These are phyloP conservation scores for Epirrita christyi DNA, from an alignment of 2,888 invertebrate genomes.

Conservation along the genomic window DNA sequence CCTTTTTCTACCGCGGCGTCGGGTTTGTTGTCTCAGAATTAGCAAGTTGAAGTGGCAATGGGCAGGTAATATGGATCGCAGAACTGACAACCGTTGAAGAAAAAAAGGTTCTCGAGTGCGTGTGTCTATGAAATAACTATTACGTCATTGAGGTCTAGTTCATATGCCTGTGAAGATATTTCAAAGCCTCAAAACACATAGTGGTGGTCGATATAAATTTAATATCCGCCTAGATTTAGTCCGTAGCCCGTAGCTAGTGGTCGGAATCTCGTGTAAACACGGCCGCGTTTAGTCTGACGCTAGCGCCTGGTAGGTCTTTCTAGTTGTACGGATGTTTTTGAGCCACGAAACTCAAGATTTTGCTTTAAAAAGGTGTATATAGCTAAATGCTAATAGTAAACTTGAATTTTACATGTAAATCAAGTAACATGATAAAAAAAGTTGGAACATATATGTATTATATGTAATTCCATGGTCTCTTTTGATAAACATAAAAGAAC, in stretches of 20 bases:
- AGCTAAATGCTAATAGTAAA: too few species aligned
- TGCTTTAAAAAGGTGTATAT: background rate
- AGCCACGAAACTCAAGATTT: slow-evolving; percentile 37
- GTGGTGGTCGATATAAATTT: slow-evolving; percentile 53
- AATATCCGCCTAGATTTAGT: slow-evolving; percentile 64
- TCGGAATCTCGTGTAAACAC: slow-evolving; percentile 68
- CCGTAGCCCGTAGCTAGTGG: slow-evolving; percentile 62
- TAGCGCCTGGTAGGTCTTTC: slow-evolving; percentile 47
- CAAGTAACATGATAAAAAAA: too few species aligned
- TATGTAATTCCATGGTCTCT: too few species aligned
- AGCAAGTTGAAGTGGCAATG: too few species aligned
- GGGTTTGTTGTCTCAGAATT: too few species aligned
- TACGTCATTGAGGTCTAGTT: slow-evolving; percentile 1
- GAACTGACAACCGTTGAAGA: too few species aligned
- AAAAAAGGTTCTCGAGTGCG: too few species aligned
- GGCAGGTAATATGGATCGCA: too few species aligned
- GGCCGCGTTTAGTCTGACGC: slow-evolving; percentile 56
- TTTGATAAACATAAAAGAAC: too few species aligned
- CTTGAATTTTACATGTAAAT: too few species aligned
- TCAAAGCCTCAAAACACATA: slow-evolving; percentile 21
- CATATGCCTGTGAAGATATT: slow-evolving; percentile 15
- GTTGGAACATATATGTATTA: too few species aligned
- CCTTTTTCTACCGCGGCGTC: too few species aligned
- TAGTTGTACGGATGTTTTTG: slow-evolving; percentile 40
- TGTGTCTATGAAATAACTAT: background rate